These are phyloP conservation scores for Oryzias dopingdopingensis DNA, from an alignment of 2,797 vertebrate species.

Conservation along the genomic window DNA sequence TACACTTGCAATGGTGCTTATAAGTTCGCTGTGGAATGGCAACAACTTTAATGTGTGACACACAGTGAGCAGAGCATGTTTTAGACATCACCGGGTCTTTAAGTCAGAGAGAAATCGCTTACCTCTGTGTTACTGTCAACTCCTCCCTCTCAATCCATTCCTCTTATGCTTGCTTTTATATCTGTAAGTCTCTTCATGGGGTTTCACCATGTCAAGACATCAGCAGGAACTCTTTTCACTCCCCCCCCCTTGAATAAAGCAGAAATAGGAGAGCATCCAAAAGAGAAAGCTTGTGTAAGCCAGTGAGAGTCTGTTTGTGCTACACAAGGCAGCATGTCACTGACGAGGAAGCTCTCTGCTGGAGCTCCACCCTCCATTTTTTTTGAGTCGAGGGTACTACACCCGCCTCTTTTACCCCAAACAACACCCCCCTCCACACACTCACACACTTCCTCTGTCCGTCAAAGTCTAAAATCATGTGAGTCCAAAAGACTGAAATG, in stretches of 20 bases:
- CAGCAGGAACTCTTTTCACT: slow-evolving; percentile 28
- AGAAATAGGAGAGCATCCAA: slow-evolving; percentile 4
- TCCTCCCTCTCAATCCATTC: slow-evolving; percentile 54
- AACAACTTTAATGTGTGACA: slow-evolving; percentile 26
- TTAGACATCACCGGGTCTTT: neutral
- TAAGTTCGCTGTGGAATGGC: slow-evolving; percentile 9
- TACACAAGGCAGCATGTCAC: slow-evolving; percentile 51
- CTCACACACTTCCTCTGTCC: slow-evolving; percentile 4
- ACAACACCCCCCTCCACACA: neutral
- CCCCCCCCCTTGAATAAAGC: slow-evolving; percentile 19
- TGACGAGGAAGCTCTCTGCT: slow-evolving; percentile 55
- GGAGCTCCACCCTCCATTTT: slow-evolving; percentile 64
- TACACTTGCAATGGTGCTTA: neutral
- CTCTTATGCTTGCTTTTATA: slow-evolving; percentile 37
- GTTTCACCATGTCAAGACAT: slow-evolving; percentile 39
- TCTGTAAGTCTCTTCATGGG: slow-evolving; percentile 7
- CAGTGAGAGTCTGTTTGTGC: slow-evolving; percentile 11
- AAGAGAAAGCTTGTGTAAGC: slow-evolving; percentile 6
- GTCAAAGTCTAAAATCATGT: slow-evolving; percentile 12
- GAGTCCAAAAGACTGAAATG: slow-evolving; percentile 4
- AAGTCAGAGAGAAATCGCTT: slow-evolving; percentile 34
- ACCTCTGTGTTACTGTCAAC: slow-evolving; percentile 58
- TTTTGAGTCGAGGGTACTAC: slow-evolving; percentile 23
- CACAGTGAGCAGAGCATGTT: slow-evolving; percentile 51
- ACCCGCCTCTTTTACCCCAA: slow-evolving; percentile 16